A percentile compares a stretch with the other conserved stretches of the same genome.
These are phyloP conservation scores for Helostoma temminkii DNA, from an alignment of 2,797 vertebrate genomes.

Conservation along the genomic window DNA sequence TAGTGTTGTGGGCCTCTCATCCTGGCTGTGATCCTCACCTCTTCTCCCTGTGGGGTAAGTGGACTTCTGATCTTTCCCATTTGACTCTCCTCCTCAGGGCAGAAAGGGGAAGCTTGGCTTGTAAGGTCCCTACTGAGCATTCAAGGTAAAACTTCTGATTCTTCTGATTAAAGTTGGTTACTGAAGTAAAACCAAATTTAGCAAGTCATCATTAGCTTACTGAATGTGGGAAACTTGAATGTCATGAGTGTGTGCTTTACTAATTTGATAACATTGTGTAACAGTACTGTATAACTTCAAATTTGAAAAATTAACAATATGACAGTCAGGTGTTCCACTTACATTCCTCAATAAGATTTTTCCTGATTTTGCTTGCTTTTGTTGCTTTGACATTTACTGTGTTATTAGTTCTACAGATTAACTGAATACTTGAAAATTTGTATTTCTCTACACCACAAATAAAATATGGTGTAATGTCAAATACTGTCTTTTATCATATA, in stretches of 20 bases:
- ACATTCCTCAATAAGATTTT: slow-evolving; percentile 27
- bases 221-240: slow-evolving; percentile 51
- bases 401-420: slow-evolving; percentile 20
- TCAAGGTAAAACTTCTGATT: slow-evolving; percentile 80
- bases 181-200: slow-evolving; percentile 37
- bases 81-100: slow-evolving; percentile 84
- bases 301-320: slow-evolving; percentile 20
- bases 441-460: slow-evolving; percentile 16
- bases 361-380: slow-evolving; percentile 51
- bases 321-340: slow-evolving; percentile 54
- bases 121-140: slow-evolving; percentile 83
- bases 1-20: slow-evolving; percentile 76
- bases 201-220: slow-evolving; percentile 38
- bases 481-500: slow-evolving; percentile 56
- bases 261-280: slow-evolving; percentile 22
- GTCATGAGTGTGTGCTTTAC: slow-evolving; percentile 17
- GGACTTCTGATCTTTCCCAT: slow-evolving; percentile 81
- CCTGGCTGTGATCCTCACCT: slow-evolving; percentile 80
- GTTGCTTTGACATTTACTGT: slow-evolving; percentile 39
- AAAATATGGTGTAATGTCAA: slow-evolving; percentile 40
- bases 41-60: slow-evolving; percentile 84
- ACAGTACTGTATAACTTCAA: not conserved
- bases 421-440: slow-evolving; percentile 1
- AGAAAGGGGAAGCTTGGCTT: slow-evolving; percentile 80
- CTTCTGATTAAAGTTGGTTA: slow-evolving; percentile 58